Evolutionary conservation across 1,140 invertebrate species (phyloP).

Genomic region (Fragariocoptes setiger): DNA sequence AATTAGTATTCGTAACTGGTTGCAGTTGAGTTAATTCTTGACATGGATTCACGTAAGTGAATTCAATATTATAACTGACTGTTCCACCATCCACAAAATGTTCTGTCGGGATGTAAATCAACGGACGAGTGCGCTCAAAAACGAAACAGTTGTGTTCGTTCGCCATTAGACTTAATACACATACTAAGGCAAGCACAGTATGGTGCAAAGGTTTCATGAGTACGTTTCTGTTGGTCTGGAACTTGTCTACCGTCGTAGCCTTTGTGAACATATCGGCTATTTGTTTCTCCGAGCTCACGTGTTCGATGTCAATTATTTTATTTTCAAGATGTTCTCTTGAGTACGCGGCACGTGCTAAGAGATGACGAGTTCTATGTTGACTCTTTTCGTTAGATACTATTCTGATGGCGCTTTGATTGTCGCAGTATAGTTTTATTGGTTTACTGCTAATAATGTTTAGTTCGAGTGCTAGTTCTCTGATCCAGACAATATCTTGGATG

Average conservation of each 20-base stretch:
- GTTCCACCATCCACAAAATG: not conserved
- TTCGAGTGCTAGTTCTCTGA: not conserved
- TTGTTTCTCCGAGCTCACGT: not conserved
- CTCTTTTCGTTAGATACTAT: constrained; percentile 12
- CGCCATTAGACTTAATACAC: not conserved
- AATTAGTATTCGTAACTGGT: too few species aligned
- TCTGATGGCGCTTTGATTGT: constrained; percentile 8
- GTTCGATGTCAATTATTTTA: not conserved
- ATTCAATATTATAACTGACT: not conserved
- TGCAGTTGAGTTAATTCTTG: too few species aligned
- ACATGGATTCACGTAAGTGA: not conserved
- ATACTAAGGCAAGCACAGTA: too few species aligned
- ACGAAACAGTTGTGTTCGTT: not conserved
- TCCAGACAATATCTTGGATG: not conserved
- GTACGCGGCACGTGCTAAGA: not conserved
- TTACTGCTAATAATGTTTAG: not conserved
- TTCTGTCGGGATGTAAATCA: not conserved
- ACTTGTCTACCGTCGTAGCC: not conserved
- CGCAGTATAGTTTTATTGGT: not conserved
- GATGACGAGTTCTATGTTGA: not conserved
- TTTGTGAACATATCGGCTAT: not conserved
- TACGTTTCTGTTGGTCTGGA: not conserved
- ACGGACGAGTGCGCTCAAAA: not conserved
- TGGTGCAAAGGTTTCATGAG: not conserved
- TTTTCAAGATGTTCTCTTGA: not conserved